phyloP scores from a whole-genome alignment of 2,888 invertebrate genomes.

The Dynastes hyllus region DNA sequence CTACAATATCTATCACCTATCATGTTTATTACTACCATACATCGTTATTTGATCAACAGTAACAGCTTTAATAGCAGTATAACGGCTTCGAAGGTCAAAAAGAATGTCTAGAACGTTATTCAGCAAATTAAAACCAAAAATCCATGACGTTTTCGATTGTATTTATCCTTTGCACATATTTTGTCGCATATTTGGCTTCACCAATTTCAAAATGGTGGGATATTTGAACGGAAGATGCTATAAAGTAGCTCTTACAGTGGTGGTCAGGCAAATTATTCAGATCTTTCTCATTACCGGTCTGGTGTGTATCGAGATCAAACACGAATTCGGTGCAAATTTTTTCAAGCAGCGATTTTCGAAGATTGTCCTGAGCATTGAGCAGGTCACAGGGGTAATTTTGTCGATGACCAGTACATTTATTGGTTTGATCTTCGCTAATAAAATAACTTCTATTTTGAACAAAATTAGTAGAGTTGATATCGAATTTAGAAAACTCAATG shows the following conservation, averaged over 20 bases:
- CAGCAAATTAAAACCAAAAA: neutral
- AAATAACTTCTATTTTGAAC: constrained; percentile 34
- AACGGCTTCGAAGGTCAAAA: too few relatives aligned
- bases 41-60: too few relatives aligned
- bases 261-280: neutral
- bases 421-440: constrained; percentile 19
- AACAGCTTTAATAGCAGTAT: too few relatives aligned
- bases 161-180: constrained; percentile 14
- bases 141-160: constrained; percentile 25
- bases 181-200: constrained; percentile 13
- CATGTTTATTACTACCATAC: too few relatives aligned
- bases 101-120: neutral
- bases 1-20: too few relatives aligned
- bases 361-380: neutral
- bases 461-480: constrained; percentile 17
- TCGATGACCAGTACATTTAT: neutral
- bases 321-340: neutral
- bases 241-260: neutral
- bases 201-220: neutral
- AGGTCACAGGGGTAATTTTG: neutral
- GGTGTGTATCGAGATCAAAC: neutral
- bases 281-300: neutral
- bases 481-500: neutral
- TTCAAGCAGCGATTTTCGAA: neutral
- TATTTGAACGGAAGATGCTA: neutral